Evolutionary conservation across 2,888 invertebrate genomes (phyloP).

Genomic region (Hedya salicella): DNA sequence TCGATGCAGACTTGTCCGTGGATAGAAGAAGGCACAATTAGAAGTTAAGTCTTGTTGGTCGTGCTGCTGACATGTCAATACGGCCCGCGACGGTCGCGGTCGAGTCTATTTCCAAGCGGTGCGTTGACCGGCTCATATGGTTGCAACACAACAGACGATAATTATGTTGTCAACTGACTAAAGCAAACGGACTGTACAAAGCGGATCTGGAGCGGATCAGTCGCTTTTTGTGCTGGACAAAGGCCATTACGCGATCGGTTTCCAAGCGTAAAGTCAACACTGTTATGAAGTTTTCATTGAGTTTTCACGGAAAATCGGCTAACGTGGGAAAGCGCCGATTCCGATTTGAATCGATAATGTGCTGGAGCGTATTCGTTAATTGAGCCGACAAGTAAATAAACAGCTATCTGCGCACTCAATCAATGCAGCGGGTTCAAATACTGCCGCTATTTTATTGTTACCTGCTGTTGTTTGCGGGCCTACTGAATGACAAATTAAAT

Average conservation of each 20-base stretch:
- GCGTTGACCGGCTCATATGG: constrained; percentile 70
- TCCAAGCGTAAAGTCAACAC: constrained; percentile 76
- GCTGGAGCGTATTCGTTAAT: constrained; percentile 75
- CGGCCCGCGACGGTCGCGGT: constrained; percentile 43
- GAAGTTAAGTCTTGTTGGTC: constrained; percentile 33
- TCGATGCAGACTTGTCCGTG: background rate
- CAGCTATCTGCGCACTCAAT: constrained; percentile 58
- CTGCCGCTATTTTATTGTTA: constrained; percentile 65
- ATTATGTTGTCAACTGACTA: constrained; percentile 79
- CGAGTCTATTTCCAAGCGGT: constrained; percentile 62
- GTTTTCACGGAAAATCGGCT: constrained; percentile 75
- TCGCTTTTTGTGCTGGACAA: constrained; percentile 80
- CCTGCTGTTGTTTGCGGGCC: constrained; percentile 63
- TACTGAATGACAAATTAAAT: constrained; percentile 51
- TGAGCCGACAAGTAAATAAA: constrained; percentile 81
- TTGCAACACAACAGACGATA: constrained; percentile 69
- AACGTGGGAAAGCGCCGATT: constrained; percentile 74
- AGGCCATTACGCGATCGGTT: constrained; percentile 81
- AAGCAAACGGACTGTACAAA: constrained; percentile 77
- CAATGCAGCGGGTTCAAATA: constrained; percentile 75
- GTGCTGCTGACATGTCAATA: constrained; percentile 39
- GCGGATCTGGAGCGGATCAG: constrained; percentile 78
- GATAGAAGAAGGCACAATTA: constrained; percentile 23
- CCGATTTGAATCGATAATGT: constrained; percentile 82
- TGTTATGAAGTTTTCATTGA: constrained; percentile 81